A percentile compares a stretch with the other conserved stretches of the same genome.
phyloP scores from a whole-genome alignment of 2,797 vertebrate genomes.

The Microhierax caerulescens region DNA sequence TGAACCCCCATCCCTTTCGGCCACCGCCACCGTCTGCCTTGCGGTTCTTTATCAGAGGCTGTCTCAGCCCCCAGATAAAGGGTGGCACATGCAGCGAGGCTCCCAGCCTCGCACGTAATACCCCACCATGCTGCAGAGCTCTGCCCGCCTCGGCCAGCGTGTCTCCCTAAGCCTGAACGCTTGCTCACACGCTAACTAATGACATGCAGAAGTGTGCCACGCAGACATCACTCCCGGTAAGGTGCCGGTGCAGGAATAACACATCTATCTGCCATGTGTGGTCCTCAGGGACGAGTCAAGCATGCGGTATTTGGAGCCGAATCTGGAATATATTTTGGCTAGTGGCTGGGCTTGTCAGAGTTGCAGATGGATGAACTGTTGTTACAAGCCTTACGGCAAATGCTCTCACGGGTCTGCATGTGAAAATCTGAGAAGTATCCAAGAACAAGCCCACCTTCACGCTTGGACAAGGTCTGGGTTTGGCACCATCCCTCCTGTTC shows the following conservation, averaged over 20 bases:
- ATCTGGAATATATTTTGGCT: not conserved
- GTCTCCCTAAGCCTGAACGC: rapidly evolving
- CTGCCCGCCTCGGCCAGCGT: rapidly evolving
- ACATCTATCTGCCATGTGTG: rapidly evolving
- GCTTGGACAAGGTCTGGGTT: not conserved
- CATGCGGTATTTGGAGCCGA: rapidly evolving
- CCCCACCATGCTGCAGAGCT: not conserved
- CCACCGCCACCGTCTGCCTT: not conserved
- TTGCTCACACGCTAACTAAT: rapidly evolving
- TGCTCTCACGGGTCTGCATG: not conserved
- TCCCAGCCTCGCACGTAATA: not conserved
- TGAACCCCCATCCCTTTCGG: not conserved
- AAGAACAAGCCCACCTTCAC: not conserved
- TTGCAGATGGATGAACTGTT: not conserved
- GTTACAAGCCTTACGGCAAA: not conserved
- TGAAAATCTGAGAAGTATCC: not conserved
- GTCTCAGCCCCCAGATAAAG: conserved; percentile 10
- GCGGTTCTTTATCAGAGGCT: conserved; percentile 42
- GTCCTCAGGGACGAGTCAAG: rapidly evolving
- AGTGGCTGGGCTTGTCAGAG: not conserved
- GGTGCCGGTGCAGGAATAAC: rapidly evolving
- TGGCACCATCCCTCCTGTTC: not conserved
- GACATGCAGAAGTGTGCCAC: rapidly evolving
- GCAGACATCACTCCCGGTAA: rapidly evolving
- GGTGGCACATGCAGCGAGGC: not conserved